Conservation (phyloP, 1,140 invertebrate species). For the Lycorma delicatula region DNA sequence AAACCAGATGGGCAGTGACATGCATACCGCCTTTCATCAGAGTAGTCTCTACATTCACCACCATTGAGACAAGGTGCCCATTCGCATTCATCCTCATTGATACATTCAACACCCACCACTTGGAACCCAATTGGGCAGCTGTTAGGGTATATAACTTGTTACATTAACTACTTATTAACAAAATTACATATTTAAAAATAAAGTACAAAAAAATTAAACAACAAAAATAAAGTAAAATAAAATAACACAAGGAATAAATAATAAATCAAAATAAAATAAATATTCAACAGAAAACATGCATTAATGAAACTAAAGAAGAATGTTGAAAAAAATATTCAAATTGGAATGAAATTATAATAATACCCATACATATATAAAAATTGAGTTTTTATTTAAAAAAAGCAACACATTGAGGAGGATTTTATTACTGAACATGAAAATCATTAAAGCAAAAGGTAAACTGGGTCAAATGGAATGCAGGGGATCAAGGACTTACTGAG, state of each 20-base stretch:
- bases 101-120: slow-evolving; percentile 50
- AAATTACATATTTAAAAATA: not conserved
- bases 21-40: slow-evolving; percentile 59
- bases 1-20: slow-evolving; percentile 66
- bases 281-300: not conserved
- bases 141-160: slow-evolving; percentile 15
- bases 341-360: too few relatives aligned
- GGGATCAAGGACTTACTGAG: slow-evolving; percentile 74
- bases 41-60: slow-evolving; percentile 58
- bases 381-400: too few relatives aligned
- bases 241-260: too few relatives aligned
- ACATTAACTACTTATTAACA: not conserved
- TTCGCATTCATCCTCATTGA: slow-evolving; percentile 68
- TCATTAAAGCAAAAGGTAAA: not conserved
- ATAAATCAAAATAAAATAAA: slow-evolving; percentile 1
- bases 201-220: not conserved
- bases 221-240: slow-evolving; percentile 6
- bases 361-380: too few relatives aligned
- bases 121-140: slow-evolving; percentile 65
- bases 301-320: slow-evolving; percentile 10
- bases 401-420: too few relatives aligned
- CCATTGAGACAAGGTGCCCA: slow-evolving; percentile 62
- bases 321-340: too few relatives aligned
- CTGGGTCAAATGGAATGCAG: not conserved
- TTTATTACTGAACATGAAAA: slow-evolving; percentile 3